Percentiles rank a stretch among this genome's conserved stretches.
These are phyloP conservation scores for Dissostichus mawsoni DNA, from an alignment of 2,113 vertebrate species.

Conservation along the genomic window DNA sequence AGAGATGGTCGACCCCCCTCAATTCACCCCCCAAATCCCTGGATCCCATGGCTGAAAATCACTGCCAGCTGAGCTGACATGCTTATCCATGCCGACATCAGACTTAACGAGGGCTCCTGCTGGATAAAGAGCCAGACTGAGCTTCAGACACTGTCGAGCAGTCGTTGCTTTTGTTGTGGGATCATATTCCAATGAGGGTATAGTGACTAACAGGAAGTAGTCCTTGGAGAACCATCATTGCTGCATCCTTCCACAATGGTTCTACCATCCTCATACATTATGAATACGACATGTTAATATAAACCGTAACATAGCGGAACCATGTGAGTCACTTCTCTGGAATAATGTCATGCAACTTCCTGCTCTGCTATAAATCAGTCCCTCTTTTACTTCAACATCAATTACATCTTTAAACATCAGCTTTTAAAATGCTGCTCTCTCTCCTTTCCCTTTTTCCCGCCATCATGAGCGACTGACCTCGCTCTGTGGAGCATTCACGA, in stretches of 20 bases:
- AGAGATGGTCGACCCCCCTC: slow-evolving; percentile 43
- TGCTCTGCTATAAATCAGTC: slow-evolving; percentile 2
- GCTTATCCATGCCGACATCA: slow-evolving; percentile 63
- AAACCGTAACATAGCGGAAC: background rate
- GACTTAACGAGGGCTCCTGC: slow-evolving; percentile 40
- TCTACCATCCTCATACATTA: background rate
- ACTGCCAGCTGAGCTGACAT: slow-evolving; percentile 76
- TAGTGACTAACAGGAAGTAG: slow-evolving; percentile 19
- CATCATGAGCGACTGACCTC: slow-evolving; percentile 54
- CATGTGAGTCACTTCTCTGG: slow-evolving; percentile 12
- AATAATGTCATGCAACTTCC: slow-evolving; percentile 31
- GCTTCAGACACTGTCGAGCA: slow-evolving; percentile 26
- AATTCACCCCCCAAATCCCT: slow-evolving; percentile 48
- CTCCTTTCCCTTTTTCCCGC: slow-evolving; percentile 9
- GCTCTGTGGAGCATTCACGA: slow-evolving; percentile 40
- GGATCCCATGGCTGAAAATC: slow-evolving; percentile 73
- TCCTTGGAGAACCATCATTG: slow-evolving; percentile 2
- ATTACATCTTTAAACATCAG: slow-evolving; percentile 45
- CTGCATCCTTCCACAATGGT: slow-evolving; percentile 11
- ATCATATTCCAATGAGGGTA: slow-evolving; percentile 43
- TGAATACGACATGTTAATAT: background rate
- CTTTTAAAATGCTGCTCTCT: slow-evolving; percentile 26
- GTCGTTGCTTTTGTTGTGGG: slow-evolving; percentile 19
- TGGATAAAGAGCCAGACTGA: slow-evolving; percentile 50
- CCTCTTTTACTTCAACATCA: slow-evolving; percentile 29